Conservation (phyloP, 2,888 invertebrate genomes). For the Anoplius nigerrimus region DNA sequence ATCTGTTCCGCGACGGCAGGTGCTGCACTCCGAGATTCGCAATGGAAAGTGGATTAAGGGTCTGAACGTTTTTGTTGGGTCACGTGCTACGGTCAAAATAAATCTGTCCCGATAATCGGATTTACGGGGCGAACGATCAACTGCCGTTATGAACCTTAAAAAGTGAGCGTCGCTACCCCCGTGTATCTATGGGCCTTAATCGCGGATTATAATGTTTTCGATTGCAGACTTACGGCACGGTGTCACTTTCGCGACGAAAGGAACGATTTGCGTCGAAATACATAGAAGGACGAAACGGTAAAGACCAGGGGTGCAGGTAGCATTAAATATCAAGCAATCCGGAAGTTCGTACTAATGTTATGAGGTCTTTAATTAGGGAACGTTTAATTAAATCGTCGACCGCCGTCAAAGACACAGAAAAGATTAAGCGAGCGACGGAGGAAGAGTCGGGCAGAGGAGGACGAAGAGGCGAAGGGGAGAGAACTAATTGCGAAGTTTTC, state of each 20-base stretch:
- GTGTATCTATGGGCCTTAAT: too few relatives aligned
- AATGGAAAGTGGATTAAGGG: conserved; percentile 58
- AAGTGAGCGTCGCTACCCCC: not conserved
- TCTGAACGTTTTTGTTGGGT: conserved; percentile 70
- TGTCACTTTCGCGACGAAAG: too few relatives aligned
- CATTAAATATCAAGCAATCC: not conserved
- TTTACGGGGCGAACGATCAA: conserved; percentile 48
- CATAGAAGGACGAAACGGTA: conserved; percentile 12
- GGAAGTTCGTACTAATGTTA: conserved; percentile 72
- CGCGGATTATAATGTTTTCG: too few relatives aligned
- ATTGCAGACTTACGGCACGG: too few relatives aligned
- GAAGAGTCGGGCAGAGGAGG: conserved; percentile 12
- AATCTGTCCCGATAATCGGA: conserved; percentile 67
- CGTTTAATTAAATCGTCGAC: conserved; percentile 66
- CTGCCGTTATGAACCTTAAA: conserved; percentile 49
- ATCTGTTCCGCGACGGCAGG: conserved; percentile 64
- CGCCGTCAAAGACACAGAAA: conserved; percentile 46
- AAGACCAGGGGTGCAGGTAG: too few relatives aligned
- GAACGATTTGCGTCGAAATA: too few relatives aligned
- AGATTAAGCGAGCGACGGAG: conserved; percentile 8
- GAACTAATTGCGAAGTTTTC: conserved; percentile 71
- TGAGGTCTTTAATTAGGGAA: conserved; percentile 69
- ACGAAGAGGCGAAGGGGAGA: conserved; percentile 29
- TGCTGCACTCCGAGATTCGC: conserved; percentile 61
- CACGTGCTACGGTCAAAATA: conserved; percentile 73